Base-by-base conservation (phyloP, 1,140 invertebrate genomes). In the Drosophila lacteicornis region DNA sequence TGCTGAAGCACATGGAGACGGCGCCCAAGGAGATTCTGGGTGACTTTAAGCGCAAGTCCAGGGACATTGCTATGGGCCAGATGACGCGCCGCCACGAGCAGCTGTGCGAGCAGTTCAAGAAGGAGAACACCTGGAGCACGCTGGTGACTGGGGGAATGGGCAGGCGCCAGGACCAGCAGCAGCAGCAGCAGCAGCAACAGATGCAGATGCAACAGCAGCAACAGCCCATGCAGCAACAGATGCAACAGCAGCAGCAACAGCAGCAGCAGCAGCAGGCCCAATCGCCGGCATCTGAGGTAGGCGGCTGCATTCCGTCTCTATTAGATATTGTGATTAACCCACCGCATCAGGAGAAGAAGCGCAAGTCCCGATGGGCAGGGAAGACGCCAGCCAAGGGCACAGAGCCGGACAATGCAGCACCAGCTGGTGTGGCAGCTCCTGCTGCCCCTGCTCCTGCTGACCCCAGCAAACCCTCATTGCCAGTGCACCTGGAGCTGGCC, bases 1-100 rank as follows among this genome's bases (percentile, higher is more conserved):
- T 97, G 55, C 93, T 96, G 2, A 96, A 98, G 94, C 97, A 98
- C 91, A 95, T 98, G 83, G 97, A 98, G 93, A 97, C 97, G 17
- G 97, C 97, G 2, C 97, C 97, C 1, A 97, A 97, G 91, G 97
- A 98, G 93, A 97, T 98, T 80, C 94, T 98, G 17, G 97, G 97
- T 7, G 96, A 97, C 90, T 98, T 97, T 83, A 97, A 97, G 47
- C 93, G 97, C 70, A 93, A 97, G 73, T 96, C 95, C 84, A 94
- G 97, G 75, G 95, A 97, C 81, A 95, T 95, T 73, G 96, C 97
- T 0, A 88, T 95, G 53, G 94, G 94, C 69, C 95, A 96, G 94
- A 95, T 97, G 78, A 95, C 95, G 79, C 94, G 95, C 19, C 95
- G 95, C 6, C 95, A 96, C 82, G 94, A 94, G 79, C 95, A 94